Percentiles rank a stretch among this genome's conserved stretches.
Conservation (phyloP, 2,888 invertebrate species). For the Heteropelma amictum region DNA sequence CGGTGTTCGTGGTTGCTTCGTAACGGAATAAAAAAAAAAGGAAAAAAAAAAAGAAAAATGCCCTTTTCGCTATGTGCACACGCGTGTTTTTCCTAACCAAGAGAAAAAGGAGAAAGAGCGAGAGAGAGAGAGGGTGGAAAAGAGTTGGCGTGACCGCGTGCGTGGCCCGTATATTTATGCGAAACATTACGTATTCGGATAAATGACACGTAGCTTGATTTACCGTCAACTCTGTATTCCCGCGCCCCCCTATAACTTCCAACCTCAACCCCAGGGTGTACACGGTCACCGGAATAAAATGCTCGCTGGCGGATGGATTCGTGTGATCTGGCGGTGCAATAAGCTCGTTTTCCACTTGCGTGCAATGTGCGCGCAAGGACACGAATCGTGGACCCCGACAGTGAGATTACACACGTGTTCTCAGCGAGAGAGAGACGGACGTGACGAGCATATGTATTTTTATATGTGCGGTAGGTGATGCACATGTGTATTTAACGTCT, state of each 20-base stretch:
- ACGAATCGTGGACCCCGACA: slow-evolving; percentile 36
- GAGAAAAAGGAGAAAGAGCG: slow-evolving; percentile 1
- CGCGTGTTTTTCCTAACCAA: slow-evolving; percentile 2
- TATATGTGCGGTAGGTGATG: slow-evolving; percentile 8
- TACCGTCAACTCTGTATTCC: slow-evolving; percentile 62
- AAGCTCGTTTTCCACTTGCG: slow-evolving; percentile 55
- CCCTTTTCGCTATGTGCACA: slow-evolving; percentile 24
- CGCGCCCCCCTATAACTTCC: not conserved
- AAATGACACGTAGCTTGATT: slow-evolving; percentile 76
- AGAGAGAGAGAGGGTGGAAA: slow-evolving; percentile 1
- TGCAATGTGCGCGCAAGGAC: slow-evolving; percentile 25
- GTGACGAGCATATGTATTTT: too few relatives aligned
- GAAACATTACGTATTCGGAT: slow-evolving; percentile 75
- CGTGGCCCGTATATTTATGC: slow-evolving; percentile 70
- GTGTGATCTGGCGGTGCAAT: slow-evolving; percentile 63
- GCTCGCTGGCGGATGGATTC: slow-evolving; percentile 68
- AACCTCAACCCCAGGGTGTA: not conserved
- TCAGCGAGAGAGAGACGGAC: not conserved
- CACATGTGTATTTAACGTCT: not conserved
- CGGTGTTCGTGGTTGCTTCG: slow-evolving; percentile 48
- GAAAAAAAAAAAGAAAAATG: slow-evolving; percentile 16
- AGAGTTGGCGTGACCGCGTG: slow-evolving; percentile 62
- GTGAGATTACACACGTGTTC: slow-evolving; percentile 18
- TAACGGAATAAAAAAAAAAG: slow-evolving; percentile 23
- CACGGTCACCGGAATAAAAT: slow-evolving; percentile 49